Percentiles rank a stretch among this genome's conserved stretches.
phyloP scores from a whole-genome alignment of 1,140 invertebrate species.

The Aphelenchoides avenae region DNA sequence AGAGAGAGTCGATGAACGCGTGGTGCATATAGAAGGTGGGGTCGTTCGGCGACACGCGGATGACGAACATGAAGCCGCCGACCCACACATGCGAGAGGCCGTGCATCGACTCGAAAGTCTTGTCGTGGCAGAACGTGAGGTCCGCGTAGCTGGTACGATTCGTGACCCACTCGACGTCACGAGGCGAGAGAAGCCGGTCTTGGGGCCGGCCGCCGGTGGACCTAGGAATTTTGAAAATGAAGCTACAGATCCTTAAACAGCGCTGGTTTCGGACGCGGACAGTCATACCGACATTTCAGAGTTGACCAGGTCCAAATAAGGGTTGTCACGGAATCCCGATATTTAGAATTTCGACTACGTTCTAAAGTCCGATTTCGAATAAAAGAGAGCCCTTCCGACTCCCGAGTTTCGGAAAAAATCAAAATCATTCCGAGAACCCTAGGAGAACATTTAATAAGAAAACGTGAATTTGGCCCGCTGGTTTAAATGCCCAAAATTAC shows the following conservation, averaged over 20 bases:
- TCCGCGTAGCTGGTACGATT: slow-evolving; percentile 49
- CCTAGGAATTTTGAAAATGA: slow-evolving; percentile 26
- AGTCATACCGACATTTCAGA: too few relatives aligned
- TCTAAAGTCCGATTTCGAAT: neutral
- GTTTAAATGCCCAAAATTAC: too few relatives aligned
- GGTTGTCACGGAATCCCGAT: too few relatives aligned
- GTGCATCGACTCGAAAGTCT: slow-evolving; percentile 59
- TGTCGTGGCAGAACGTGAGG: slow-evolving; percentile 58
- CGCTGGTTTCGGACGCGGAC: too few relatives aligned
- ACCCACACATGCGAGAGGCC: slow-evolving; percentile 56
- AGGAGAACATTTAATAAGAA: too few relatives aligned
- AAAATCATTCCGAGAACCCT: too few relatives aligned
- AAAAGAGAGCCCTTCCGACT: too few relatives aligned
- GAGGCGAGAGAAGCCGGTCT: slow-evolving; percentile 49
- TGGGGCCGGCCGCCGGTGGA: slow-evolving; percentile 52
- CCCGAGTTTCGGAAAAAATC: too few relatives aligned
- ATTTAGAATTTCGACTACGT: neutral
- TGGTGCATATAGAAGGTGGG: slow-evolving; percentile 59
- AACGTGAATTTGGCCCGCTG: too few relatives aligned
- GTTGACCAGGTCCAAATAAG: too few relatives aligned
- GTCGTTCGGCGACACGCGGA: slow-evolving; percentile 49
- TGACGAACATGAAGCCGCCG: slow-evolving; percentile 59
- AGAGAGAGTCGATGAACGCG: slow-evolving; percentile 60
- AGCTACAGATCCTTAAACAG: too few relatives aligned
- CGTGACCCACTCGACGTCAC: slow-evolving; percentile 54